Evolutionary conservation across 1,140 invertebrate species (phyloP), one percentile per base, ranked within the genome.

Genomic region (Danaus melanippus): DNA sequence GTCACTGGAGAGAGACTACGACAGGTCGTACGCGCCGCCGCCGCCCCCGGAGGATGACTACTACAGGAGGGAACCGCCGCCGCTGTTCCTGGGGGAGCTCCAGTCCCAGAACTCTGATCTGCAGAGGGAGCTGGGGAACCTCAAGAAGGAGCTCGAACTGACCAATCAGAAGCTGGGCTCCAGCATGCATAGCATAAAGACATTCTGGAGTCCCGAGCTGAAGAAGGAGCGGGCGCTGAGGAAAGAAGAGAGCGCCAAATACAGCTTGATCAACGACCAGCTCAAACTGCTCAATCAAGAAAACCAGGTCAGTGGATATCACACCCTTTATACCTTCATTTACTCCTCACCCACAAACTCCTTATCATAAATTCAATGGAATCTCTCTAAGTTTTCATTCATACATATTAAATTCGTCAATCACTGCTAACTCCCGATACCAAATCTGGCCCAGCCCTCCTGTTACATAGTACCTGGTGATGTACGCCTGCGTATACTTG

Each of bases 171-270:
- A 99, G 86, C 89, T 99, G 60, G 97, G 96, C 74, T 98, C 97
- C 74, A 97, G 95, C 71, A 99, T 99, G 97, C 97, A 99, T 87
- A 97, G 96, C 86, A 99, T 99, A 79, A 99, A 99, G 88, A 99
- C 97, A 9, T 99, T 99, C 88, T 99, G 98, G 98, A 98, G 96
- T 84, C 98, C 98, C 0, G 98, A 99, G 84, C 89, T 99, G 70
- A 99, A 99, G 87, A 99, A 98, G 88, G 98, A 99, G 87, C 88
- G 98, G 56, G 96, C 97, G 10, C 79, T 99, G 47, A 89, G 98
- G 51, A 99, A 99, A 86, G 98, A 99, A 86, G 98, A 99, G 88
- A 97, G 95, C 74, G 96, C 96, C 70, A 98, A 98, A 86, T 98
- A 97, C 90, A 95, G 94, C 78, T 91, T 98, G 69, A 96, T 99